Conservation (phyloP, 2,797 vertebrate species). For the Dicrostonyx torquatus region DNA sequence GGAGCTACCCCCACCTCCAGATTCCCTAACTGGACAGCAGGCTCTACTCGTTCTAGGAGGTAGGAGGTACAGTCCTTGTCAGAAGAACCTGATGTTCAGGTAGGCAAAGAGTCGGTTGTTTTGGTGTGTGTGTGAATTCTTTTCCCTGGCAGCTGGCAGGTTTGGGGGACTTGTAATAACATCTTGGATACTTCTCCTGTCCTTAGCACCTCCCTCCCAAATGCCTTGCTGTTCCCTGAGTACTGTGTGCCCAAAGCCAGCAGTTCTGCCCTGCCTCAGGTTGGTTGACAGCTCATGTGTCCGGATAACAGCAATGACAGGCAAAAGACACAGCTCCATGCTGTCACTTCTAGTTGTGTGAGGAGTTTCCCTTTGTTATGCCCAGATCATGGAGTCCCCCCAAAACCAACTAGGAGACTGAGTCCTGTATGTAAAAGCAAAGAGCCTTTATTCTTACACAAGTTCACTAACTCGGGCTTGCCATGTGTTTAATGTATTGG, state of each 20-base stretch:
- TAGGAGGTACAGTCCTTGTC: neutral
- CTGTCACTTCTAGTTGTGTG: neutral
- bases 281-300: too few species aligned
- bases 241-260: neutral
- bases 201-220: neutral
- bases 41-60: neutral
- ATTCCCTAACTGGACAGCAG: neutral
- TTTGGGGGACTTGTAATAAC: neutral
- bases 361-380: neutral
- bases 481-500: too few species aligned
- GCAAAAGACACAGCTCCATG: neutral
- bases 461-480: too few species aligned
- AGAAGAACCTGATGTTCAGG: neutral
- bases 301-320: neutral
- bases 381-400: too few species aligned
- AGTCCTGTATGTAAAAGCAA: too few species aligned
- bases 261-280: neutral
- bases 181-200: neutral
- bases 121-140: neutral
- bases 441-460: too few species aligned
- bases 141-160: neutral
- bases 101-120: neutral
- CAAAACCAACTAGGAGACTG: too few species aligned
- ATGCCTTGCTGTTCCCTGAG: neutral
- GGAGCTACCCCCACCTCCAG: neutral